These are phyloP conservation scores for Nipponia nippon DNA, from an alignment of 2,113 vertebrate species.

Conservation along the genomic window DNA sequence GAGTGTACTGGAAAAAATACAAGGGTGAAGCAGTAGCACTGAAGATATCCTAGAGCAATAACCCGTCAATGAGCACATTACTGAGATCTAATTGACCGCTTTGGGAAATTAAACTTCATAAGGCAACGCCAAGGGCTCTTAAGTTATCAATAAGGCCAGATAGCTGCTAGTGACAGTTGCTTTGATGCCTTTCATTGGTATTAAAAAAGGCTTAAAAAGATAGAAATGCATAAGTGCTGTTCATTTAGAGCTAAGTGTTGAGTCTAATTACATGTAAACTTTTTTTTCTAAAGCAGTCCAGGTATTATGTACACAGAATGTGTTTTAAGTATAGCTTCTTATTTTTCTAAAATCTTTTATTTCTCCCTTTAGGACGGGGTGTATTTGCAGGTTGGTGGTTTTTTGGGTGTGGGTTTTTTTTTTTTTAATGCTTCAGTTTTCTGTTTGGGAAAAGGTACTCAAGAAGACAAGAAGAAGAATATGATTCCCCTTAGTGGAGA, in stretches of 20 bases:
- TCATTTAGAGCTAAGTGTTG: not conserved
- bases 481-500: not conserved
- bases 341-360: not conserved
- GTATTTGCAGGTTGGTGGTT: not conserved
- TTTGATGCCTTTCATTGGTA: slow-evolving; percentile 53
- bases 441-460: not conserved
- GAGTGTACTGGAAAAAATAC: not conserved
- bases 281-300: not conserved
- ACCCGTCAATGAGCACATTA: not conserved
- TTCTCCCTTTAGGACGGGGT: not conserved
- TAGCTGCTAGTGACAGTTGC: slow-evolving; percentile 31
- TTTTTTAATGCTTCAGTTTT: not conserved
- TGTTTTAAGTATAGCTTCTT: not conserved
- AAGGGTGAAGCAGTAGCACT: not conserved
- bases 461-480: not conserved
- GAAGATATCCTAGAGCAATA: slow-evolving; percentile 43
- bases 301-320: not conserved
- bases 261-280: not conserved
- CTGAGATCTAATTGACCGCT: slow-evolving; percentile 56
- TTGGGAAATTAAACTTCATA: slow-evolving; percentile 69
- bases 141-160: slow-evolving; percentile 49
- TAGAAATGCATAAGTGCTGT: not conserved
- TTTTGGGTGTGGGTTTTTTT: not conserved
- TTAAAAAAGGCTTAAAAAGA: not conserved
- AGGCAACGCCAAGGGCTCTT: slow-evolving; percentile 9